Percentiles rank a stretch among this genome's conserved stretches.
phyloP scores from a whole-genome alignment of 2,888 invertebrate species.

The Pantelozetes paolii region DNA sequence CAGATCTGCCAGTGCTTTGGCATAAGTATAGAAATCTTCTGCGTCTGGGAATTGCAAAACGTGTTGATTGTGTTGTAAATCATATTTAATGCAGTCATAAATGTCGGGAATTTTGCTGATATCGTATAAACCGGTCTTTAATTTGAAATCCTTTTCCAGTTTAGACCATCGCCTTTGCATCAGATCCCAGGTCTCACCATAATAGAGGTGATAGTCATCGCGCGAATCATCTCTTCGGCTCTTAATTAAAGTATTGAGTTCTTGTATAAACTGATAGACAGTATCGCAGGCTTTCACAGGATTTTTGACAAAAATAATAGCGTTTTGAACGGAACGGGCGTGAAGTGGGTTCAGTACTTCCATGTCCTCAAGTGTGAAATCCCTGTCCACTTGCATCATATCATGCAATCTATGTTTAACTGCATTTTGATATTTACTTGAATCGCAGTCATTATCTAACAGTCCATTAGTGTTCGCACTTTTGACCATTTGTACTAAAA shows the following conservation, averaged over 20 bases:
- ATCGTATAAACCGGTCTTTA: slow-evolving; percentile 85
- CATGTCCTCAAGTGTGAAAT: slow-evolving; percentile 77
- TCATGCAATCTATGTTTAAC: slow-evolving; percentile 92
- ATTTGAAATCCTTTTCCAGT: slow-evolving; percentile 94
- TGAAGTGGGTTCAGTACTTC: slow-evolving; percentile 84
- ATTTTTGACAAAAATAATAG: slow-evolving; percentile 91
- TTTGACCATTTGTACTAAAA: slow-evolving; percentile 97
- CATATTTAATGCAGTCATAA: slow-evolving; percentile 98
- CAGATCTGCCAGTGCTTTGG: slow-evolving; percentile 95
- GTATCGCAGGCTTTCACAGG: slow-evolving; percentile 88
- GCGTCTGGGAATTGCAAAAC: slow-evolving; percentile 83
- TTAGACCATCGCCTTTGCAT: slow-evolving; percentile 97
- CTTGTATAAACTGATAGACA: slow-evolving; percentile 79
- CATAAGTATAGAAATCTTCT: slow-evolving; percentile 86
- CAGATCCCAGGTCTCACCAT: slow-evolving; percentile 97
- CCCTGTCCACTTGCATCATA: slow-evolving; percentile 81
- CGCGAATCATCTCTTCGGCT: slow-evolving; percentile 81
- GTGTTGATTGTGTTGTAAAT: slow-evolving; percentile 95
- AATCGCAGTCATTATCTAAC: slow-evolving; percentile 96
- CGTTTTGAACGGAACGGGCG: slow-evolving; percentile 71
- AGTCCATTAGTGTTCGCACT: slow-evolving; percentile 86
- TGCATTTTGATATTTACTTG: slow-evolving; percentile 88
- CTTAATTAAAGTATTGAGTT: slow-evolving; percentile 76
- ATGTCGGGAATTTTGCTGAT: slow-evolving; percentile 99
- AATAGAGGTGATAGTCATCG: slow-evolving; percentile 89